Evolutionary conservation across 2,113 vertebrate genomes (phyloP).

Genomic region (Notiomystis cincta): DNA sequence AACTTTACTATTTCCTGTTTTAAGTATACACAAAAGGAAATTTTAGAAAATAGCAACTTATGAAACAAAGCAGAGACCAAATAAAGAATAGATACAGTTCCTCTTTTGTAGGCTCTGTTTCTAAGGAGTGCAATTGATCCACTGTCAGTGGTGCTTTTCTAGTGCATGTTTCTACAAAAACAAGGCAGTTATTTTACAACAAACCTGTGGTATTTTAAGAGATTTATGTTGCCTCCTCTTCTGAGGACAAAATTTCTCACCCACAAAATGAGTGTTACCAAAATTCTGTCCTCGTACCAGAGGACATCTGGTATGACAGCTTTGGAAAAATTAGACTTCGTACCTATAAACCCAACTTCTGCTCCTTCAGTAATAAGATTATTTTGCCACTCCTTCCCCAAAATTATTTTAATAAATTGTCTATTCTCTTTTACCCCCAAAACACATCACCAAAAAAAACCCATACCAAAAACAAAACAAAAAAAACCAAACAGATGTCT

Average conservation of each 20-base stretch:
- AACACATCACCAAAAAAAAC: neutral
- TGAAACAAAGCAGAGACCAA: neutral
- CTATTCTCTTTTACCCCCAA: neutral
- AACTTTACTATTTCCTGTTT: neutral
- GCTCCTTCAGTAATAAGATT: neutral
- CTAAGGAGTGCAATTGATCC: neutral
- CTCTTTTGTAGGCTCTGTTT: fast-evolving
- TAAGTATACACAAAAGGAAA: neutral
- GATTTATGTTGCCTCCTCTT: neutral
- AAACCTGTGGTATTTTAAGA: neutral
- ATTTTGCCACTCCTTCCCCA: neutral
- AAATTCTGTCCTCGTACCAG: neutral
- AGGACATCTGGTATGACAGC: neutral
- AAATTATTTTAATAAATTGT: neutral
- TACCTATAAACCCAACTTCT: neutral
- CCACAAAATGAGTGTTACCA: neutral
- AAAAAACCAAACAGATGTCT: neutral
- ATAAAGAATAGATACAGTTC: neutral
- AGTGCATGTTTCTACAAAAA: neutral
- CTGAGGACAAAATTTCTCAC: neutral
- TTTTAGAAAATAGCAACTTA: neutral
- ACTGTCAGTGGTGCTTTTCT: neutral
- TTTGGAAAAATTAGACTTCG: neutral
- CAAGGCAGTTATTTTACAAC: neutral
- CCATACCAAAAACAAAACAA: neutral